Evolutionary conservation across 37 sponge, comb jelly and placozoan species (phyloP).

Genomic region (Haliclona indistincta): DNA sequence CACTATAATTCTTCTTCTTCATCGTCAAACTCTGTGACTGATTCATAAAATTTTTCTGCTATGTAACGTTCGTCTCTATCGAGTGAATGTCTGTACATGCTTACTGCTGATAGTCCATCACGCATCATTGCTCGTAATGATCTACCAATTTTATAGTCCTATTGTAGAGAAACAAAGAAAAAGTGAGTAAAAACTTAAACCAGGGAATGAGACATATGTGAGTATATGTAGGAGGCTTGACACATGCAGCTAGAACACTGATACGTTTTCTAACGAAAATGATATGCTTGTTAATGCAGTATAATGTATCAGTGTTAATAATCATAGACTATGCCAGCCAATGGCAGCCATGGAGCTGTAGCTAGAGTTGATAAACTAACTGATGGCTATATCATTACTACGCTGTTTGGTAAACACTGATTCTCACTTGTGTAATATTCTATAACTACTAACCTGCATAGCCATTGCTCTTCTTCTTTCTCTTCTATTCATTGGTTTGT

Average conservation of each 20-base stretch:
- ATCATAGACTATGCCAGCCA: not conserved
- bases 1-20: not conserved
- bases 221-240: no score
- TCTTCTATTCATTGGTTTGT: not conserved
- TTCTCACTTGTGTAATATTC: no score
- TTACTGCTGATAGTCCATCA: not conserved
- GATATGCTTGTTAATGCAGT: not conserved
- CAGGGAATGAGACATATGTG: no score
- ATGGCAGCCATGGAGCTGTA: not conserved
- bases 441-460: not conserved
- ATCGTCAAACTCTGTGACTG: not conserved
- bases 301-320: not conserved
- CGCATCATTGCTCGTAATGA: conserved; percentile 19
- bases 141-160: conserved; percentile 17
- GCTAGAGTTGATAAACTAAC: not conserved
- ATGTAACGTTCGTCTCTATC: not conserved
- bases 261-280: not conserved
- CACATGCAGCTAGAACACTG: no score
- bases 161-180: not conserved
- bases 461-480: not conserved
- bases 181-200: not conserved
- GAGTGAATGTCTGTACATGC: not conserved
- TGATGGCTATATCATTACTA: not conserved
- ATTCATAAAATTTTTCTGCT: conserved; percentile 29
- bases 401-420: no score